Evolutionary conservation across 2,888 invertebrate species (phyloP).

Genomic region (Hypena proboscidalis): DNA sequence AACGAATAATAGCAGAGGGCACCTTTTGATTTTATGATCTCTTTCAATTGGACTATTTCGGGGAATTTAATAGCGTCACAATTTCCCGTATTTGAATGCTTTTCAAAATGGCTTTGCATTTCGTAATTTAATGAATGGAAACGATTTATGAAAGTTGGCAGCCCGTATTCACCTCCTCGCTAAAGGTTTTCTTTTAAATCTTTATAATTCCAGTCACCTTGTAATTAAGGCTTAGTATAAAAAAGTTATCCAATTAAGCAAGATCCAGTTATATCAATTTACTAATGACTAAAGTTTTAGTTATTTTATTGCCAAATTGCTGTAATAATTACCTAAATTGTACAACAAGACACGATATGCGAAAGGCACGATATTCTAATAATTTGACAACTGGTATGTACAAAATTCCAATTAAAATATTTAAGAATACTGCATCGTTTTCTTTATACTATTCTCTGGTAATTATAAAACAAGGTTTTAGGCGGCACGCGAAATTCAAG

Average conservation of each 20-base stretch:
- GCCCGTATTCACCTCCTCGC: neutral
- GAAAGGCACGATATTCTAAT: neutral
- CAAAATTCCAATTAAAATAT: constrained; percentile 27
- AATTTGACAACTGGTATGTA: neutral
- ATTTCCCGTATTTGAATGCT: constrained; percentile 20
- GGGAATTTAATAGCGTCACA: constrained; percentile 16
- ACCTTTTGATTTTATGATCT: constrained; percentile 19
- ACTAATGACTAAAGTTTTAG: neutral
- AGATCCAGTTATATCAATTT: neutral
- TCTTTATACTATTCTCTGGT: constrained; percentile 2
- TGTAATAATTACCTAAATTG: neutral
- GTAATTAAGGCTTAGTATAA: neutral
- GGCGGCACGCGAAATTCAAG: neutral
- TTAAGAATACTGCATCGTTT: constrained; percentile 19
- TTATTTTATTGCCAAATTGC: neutral
- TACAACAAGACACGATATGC: neutral
- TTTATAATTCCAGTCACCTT: no score
- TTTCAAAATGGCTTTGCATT: constrained; percentile 30
- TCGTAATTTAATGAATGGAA: constrained; percentile 26
- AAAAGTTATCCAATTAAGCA: neutral
- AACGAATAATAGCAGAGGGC: constrained; percentile 17
- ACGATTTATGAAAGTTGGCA: constrained; percentile 20
- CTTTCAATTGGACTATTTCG: constrained; percentile 19
- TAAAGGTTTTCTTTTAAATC: no score
- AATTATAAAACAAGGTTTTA: neutral